Evolutionary conservation across 2,888 invertebrate species (phyloP).

Genomic region (Synergus umbraculus): DNA sequence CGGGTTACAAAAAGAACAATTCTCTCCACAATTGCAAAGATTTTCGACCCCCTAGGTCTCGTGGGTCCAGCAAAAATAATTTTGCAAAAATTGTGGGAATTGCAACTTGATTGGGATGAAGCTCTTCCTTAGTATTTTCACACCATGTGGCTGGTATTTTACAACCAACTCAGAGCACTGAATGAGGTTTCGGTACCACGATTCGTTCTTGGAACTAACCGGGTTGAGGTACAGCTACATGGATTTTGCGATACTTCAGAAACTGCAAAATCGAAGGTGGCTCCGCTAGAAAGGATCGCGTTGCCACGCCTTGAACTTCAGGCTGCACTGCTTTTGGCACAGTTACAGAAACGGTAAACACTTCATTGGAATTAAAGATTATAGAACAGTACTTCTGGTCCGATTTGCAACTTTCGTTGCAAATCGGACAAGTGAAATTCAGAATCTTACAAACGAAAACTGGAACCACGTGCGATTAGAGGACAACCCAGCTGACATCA

Average conservation of each 20-base stretch:
- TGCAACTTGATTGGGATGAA: slow-evolving; percentile 54
- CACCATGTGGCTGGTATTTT: not conserved
- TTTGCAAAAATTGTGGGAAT: slow-evolving; percentile 43
- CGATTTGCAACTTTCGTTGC: slow-evolving; percentile 46
- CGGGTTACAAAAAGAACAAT: not conserved
- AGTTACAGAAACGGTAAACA: slow-evolving; percentile 42
- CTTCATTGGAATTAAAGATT: not conserved
- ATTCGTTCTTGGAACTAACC: not conserved
- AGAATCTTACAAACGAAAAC: too few relatives aligned
- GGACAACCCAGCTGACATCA: too few relatives aligned
- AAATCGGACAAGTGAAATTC: too few relatives aligned
- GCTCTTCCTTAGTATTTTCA: slow-evolving; percentile 38
- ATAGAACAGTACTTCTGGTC: slow-evolving; percentile 49
- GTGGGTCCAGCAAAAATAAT: slow-evolving; percentile 38
- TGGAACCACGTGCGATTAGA: too few relatives aligned
- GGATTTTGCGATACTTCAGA: slow-evolving; percentile 52
- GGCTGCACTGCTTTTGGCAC: slow-evolving; percentile 50
- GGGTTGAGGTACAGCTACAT: slow-evolving; percentile 43
- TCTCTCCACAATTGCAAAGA: slow-evolving; percentile 8
- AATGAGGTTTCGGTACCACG: not conserved
- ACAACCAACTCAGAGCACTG: not conserved
- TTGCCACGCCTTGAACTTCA: slow-evolving; percentile 60
- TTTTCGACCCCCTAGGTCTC: slow-evolving; percentile 48
- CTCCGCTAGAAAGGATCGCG: too few relatives aligned
- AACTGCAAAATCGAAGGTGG: slow-evolving; percentile 46